A percentile compares a stretch with the other conserved stretches of the same genome.
Conservation (phyloP, 2,888 invertebrate genomes). For the Acanthococcus lagerstroemiae region DNA sequence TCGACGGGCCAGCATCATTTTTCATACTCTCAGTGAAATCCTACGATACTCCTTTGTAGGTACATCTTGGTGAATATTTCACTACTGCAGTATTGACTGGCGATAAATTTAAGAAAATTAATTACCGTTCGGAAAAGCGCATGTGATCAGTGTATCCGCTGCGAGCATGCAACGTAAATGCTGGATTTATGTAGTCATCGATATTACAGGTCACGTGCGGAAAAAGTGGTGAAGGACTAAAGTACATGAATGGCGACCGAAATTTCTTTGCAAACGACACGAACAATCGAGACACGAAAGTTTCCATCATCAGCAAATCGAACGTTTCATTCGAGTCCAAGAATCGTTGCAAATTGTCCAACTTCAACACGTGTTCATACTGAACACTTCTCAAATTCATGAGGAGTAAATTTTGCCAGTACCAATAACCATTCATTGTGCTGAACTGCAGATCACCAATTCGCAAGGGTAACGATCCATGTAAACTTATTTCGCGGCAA, state of each 20-base stretch:
- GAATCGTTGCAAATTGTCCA: too few species aligned
- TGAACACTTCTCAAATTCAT: too few species aligned
- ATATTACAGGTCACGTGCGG: constrained; percentile 47
- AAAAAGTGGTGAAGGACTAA: constrained; percentile 52
- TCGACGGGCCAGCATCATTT: too few species aligned
- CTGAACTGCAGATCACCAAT: not conserved
- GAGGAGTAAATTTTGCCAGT: too few species aligned
- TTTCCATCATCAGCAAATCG: constrained; percentile 59
- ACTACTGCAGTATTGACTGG: too few species aligned
- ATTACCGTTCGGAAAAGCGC: constrained; percentile 41
- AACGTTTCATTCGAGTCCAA: not conserved
- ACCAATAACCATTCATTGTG: too few species aligned
- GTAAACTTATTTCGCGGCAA: not conserved
- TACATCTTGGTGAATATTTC: too few species aligned
- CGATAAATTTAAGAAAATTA: too few species aligned
- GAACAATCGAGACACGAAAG: constrained; percentile 59
- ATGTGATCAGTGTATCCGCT: constrained; percentile 35
- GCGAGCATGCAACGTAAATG: constrained; percentile 22
- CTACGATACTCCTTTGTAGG: too few species aligned
- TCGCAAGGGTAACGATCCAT: not conserved
- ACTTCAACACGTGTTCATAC: too few species aligned
- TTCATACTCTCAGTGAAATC: too few species aligned
- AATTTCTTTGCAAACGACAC: constrained; percentile 52
- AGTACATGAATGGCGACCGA: constrained; percentile 41
- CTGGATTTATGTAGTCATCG: constrained; percentile 12